Base-by-base conservation (phyloP, 2,113 vertebrate species). In the Tor tambroides region DNA sequence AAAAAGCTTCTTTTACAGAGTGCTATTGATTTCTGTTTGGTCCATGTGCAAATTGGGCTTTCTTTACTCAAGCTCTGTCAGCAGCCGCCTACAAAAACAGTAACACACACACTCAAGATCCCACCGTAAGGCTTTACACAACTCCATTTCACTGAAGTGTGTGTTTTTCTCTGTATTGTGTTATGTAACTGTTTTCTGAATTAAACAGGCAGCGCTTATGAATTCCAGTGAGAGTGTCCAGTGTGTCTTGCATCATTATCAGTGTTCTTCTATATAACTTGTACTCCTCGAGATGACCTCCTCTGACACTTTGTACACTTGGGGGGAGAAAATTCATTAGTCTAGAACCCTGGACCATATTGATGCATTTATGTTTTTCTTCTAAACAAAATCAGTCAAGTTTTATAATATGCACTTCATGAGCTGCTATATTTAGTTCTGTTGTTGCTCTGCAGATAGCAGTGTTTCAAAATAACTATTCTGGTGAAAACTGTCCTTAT, bases 111-210 rank as follows among this genome's bases (percentile, higher is more conserved):
- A 71, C 74, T 43, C 61, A 86, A 38, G 28, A 59, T 46, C 78
- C 35, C 78, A 83, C 21, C 23, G 30, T 54, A 67, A 54, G 61
- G 38, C 38, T 87, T 54, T 76, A 56, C 51, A 79, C 77, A 46
- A 35, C 35, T 35, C 4, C 3, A 35, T 38, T 38, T 38, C 38
- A 38, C 38, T 38, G 38, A 6, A 83, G 28, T 56, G 54, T 85
- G 54, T 85, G 54, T 87, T 84, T 84, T 81, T 81, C 28, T 38
- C 49, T 21, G 11, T 81, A 14, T 59, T 76, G 54, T 35, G 51
- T 83, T 75, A 67, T 26, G 23, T 63, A 83, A 76, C 46, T 65
- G 26, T 84, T 86, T 56, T 87, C 56, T 65, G 3, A 86, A 84
- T 84, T 75, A 80, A 84, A 74, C 80, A 79, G 26, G 59, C 72